Conservation (phyloP, 1,140 invertebrate species). For the Zaprionus camerounensis region DNA sequence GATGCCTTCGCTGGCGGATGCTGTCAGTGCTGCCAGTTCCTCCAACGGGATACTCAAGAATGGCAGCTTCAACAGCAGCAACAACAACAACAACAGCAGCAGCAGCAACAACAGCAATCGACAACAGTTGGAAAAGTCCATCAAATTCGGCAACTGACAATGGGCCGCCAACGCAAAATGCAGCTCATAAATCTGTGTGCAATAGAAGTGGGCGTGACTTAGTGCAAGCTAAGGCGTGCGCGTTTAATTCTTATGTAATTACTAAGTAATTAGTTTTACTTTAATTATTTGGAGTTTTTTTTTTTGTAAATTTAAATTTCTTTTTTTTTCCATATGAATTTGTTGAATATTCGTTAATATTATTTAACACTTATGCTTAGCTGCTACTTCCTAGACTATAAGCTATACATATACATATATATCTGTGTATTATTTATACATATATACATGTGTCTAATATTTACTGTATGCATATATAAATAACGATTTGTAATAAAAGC, state of each 20-base stretch:
- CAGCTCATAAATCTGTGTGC: slow-evolving; percentile 50
- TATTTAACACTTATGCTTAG: slow-evolving; percentile 55
- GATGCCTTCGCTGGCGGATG: slow-evolving; percentile 38
- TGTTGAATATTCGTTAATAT: slow-evolving; percentile 56
- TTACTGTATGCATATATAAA: slow-evolving; percentile 26
- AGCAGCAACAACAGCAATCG: slow-evolving; percentile 37
- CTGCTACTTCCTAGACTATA: slow-evolving; percentile 55
- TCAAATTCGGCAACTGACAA: slow-evolving; percentile 76
- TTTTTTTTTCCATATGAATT: slow-evolving; percentile 27
- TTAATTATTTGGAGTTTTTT: slow-evolving; percentile 26
- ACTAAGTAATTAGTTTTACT: slow-evolving; percentile 4
- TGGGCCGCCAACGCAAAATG: slow-evolving; percentile 1
- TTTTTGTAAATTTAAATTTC: slow-evolving; percentile 15
- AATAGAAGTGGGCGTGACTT: slow-evolving; percentile 42
- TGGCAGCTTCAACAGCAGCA: slow-evolving; percentile 39
- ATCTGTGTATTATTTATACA: slow-evolving; percentile 9
- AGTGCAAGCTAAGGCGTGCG: background rate
- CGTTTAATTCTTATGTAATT: slow-evolving; percentile 26
- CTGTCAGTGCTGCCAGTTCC: slow-evolving; percentile 31
- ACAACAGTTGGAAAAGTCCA: slow-evolving; percentile 68
- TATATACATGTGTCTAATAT: slow-evolving; percentile 19
- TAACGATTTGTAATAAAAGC: slow-evolving; percentile 47
- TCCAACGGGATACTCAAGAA: slow-evolving; percentile 79
- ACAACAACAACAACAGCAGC: slow-evolving; percentile 23
- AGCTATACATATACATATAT: slow-evolving; percentile 9